Evolutionary conservation across 2,113 vertebrate species (phyloP), one percentile per base, ranked within the genome.

Genomic region (Noturus placidus): DNA sequence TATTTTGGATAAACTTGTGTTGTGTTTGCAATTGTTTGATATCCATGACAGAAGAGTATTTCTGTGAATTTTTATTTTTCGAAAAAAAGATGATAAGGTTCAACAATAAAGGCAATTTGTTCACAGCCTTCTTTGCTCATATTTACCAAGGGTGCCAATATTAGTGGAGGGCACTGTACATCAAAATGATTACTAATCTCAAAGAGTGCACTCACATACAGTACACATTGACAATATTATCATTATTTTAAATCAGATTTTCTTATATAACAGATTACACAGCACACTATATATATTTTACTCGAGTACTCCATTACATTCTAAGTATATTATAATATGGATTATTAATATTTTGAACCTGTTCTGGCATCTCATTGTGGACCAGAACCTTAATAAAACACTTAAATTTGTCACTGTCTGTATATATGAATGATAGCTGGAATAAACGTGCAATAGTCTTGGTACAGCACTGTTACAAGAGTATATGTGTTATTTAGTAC

Each of bases 111-210:
- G 42, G 42, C 42, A 46, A 46, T 46, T 46, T 46, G 6, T 46
- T 46, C 42, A 46, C 42, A 46, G 42, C 42, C 42, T 46, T 46
- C 42, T 6, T 46, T 46, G 42, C 7, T 46, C 42, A 46, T 46
- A 46, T 46, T 46, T 46, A 46, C 42, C 42, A 46, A 46, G 42
- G 42, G 42, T 46, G 42, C 42, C 42, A 46, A 46, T 46, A 46
- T 46, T 46, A 46, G 42, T 46, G 42, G 42, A 46, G 42, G 7
- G 5, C 42, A 46, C 42, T 46, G 42, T 46, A 70, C 59, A 79
- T 83, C 20, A 59, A 57, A 38, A 63, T 17, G 2, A 85, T 5
- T n/a, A 46, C 79, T 70, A 52, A 84, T 88, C 72, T 57, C 56
- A 76, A 70, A 35, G 63, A 69, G 17, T 70, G 69, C 70, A 42